phyloP scores from a whole-genome alignment of 2,113 vertebrate species.

The Eurystomus gularis region DNA sequence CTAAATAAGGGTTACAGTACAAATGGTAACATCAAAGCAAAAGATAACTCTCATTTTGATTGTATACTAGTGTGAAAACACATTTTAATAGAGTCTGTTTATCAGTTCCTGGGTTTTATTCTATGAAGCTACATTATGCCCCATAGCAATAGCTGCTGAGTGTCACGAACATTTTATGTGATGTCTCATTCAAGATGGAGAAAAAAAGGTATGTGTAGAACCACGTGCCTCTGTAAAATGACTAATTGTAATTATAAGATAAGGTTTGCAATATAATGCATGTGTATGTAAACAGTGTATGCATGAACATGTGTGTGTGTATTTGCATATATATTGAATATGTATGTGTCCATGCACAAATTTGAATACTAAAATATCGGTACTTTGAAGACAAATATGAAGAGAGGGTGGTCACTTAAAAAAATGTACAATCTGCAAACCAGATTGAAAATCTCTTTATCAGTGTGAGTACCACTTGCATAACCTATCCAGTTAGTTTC shows the following conservation, averaged over 20 bases:
- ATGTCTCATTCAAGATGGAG: neutral
- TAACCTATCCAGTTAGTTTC: neutral
- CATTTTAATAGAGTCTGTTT: constrained; percentile 21
- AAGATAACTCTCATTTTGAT: neutral
- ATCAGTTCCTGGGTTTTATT: constrained; percentile 3
- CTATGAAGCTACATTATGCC: neutral
- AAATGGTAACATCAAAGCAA: constrained; percentile 35
- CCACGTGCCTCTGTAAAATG: neutral
- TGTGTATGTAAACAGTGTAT: neutral
- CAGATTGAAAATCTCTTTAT: neutral
- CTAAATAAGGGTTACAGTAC: neutral
- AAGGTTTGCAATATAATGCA: neutral
- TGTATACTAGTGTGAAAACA: neutral
- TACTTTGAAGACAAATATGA: neutral
- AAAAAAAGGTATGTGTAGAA: neutral
- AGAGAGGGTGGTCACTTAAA: neutral
- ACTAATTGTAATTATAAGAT: neutral
- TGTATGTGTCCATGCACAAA: accelerated
- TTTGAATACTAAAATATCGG: neutral
- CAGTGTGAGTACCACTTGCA: accelerated
- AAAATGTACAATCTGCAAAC: neutral
- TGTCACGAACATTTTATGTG: neutral
- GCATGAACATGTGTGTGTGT: neutral
- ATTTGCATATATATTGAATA: neutral
- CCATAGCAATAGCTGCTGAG: neutral